A percentile compares a stretch with the other conserved stretches of the same genome.
These are phyloP conservation scores for Philopedon plagiatum DNA, from an alignment of 2,888 invertebrate genomes.

Conservation along the genomic window DNA sequence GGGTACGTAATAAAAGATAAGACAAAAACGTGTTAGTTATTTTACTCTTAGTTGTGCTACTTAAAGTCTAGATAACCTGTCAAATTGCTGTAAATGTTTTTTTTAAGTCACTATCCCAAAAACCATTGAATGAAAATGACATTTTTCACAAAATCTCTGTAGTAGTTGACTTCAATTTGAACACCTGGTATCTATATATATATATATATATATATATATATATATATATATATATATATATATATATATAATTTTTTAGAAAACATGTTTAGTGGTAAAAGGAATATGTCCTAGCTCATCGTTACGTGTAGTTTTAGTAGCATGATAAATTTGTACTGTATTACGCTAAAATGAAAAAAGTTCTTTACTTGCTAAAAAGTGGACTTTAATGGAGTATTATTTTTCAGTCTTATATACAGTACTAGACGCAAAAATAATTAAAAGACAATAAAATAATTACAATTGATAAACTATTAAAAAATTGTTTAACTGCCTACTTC, in stretches of 20 bases:
- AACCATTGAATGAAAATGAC: too few species aligned
- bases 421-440: constrained; percentile 59
- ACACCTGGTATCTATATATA: too few species aligned
- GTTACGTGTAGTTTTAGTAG: constrained; percentile 12
- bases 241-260: constrained; percentile 10
- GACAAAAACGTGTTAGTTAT: too few species aligned
- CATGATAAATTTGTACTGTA: constrained; percentile 56
- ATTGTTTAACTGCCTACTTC: constrained; percentile 11
- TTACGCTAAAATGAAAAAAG: constrained; percentile 54
- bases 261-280: constrained; percentile 10
- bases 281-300: constrained; percentile 14
- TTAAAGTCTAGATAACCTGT: too few species aligned
- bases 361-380: constrained; percentile 57
- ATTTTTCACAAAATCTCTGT: too few species aligned
- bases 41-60: too few species aligned
- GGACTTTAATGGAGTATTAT: constrained; percentile 62
- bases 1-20: too few species aligned
- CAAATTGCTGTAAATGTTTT: too few species aligned
- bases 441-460: constrained; percentile 50
- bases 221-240: too few species aligned
- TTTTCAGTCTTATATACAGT: constrained; percentile 65
- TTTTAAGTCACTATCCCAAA: too few species aligned
- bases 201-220: too few species aligned
- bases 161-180: too few species aligned
- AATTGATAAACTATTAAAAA: constrained; percentile 43